Conservation (phyloP, 1,140 invertebrate genomes). For the Psix sp. region DNA sequence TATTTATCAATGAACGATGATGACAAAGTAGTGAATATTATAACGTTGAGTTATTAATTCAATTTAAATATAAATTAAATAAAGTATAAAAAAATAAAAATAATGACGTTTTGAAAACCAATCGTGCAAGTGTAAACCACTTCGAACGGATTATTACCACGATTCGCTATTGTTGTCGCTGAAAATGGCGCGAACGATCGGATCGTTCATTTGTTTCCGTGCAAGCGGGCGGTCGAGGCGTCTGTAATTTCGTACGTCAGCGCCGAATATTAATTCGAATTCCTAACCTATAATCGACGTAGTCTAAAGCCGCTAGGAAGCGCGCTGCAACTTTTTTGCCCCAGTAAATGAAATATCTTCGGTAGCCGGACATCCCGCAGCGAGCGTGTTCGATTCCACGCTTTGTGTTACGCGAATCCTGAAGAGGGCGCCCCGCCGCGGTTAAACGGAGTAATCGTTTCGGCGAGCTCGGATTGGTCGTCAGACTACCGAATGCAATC, state of each 20-base stretch:
- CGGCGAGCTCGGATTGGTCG: slow-evolving; percentile 60
- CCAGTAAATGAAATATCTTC: slow-evolving; percentile 74
- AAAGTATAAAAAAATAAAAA: too few relatives aligned
- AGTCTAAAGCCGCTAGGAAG: slow-evolving; percentile 34
- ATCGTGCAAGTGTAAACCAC: slow-evolving; percentile 20
- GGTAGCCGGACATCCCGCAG: slow-evolving; percentile 70
- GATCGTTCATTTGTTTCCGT: slow-evolving; percentile 72
- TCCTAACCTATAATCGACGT: slow-evolving; percentile 64
- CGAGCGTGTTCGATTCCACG: slow-evolving; percentile 70
- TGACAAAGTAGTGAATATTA: too few relatives aligned
- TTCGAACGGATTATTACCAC: slow-evolving; percentile 10
- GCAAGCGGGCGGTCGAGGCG: slow-evolving; percentile 63
- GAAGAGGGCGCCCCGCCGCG: slow-evolving; percentile 68
- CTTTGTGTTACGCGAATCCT: slow-evolving; percentile 68
- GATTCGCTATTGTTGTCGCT: slow-evolving; percentile 65
- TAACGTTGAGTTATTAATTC: too few relatives aligned
- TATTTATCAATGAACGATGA: too few relatives aligned
- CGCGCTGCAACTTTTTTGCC: slow-evolving; percentile 66
- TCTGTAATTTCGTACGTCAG: slow-evolving; percentile 75
- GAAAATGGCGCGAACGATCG: slow-evolving; percentile 70
- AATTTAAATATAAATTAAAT: too few relatives aligned
- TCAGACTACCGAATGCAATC: slow-evolving; percentile 42
- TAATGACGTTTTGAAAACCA: too few relatives aligned
- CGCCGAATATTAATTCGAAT: slow-evolving; percentile 78
- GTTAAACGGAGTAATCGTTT: slow-evolving; percentile 72